Conservation (phyloP, 1,140 invertebrate species). For the Philopotamus ludificatus region DNA sequence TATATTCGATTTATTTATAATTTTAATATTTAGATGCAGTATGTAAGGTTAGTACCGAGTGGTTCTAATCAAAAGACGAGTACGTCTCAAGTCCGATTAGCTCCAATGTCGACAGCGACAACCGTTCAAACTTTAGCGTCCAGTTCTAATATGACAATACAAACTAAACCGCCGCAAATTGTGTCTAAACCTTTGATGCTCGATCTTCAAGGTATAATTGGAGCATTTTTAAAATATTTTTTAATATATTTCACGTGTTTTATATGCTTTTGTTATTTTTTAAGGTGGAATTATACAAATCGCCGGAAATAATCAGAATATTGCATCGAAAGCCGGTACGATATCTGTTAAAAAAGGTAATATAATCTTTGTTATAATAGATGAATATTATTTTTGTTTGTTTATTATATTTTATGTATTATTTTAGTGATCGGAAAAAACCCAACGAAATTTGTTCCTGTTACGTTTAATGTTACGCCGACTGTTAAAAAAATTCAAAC, state of each 20-base stretch:
- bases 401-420: background rate
- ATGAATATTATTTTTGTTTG: background rate
- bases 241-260: too few relatives aligned
- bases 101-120: constrained; percentile 40
- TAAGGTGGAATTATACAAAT: too few relatives aligned
- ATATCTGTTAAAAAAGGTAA: constrained; percentile 29
- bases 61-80: constrained; percentile 18
- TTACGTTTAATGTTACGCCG: constrained; percentile 29
- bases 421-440: constrained; percentile 44
- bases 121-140: constrained; percentile 17
- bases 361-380: background rate
- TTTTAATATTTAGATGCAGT: constrained; percentile 60
- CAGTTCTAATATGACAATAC: background rate
- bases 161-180: background rate
- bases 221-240: too few relatives aligned
- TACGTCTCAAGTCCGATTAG: constrained; percentile 23
- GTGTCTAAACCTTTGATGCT: constrained; percentile 4
- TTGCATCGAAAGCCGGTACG: constrained; percentile 11
- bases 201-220: constrained; percentile 16
- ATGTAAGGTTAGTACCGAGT: constrained; percentile 64
- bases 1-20: constrained; percentile 24
- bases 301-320: too few relatives aligned
- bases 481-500: constrained; percentile 21
- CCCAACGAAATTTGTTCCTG: constrained; percentile 46
- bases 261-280: too few relatives aligned